These are phyloP conservation scores for Arctia plantaginis DNA, from an alignment of 2,888 invertebrate species.

Conservation along the genomic window DNA sequence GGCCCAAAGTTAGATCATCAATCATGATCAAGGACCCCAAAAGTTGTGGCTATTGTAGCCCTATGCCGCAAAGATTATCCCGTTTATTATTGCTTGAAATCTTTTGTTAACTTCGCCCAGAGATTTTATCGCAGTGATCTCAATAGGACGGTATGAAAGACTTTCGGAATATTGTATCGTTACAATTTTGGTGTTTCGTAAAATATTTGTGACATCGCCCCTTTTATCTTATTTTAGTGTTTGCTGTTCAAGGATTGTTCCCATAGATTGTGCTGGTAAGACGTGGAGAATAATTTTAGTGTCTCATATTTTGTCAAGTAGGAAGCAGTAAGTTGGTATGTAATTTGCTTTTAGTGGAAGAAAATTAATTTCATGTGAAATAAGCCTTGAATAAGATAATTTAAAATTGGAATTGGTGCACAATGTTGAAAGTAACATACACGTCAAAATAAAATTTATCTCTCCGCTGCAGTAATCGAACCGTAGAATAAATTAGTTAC, in stretches of 20 bases:
- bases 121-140: slow-evolving; percentile 47
- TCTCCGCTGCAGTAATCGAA: too few species aligned
- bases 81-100: slow-evolving; percentile 56
- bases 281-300: not conserved
- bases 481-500: too few species aligned
- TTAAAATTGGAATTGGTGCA: too few species aligned
- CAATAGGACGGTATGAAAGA: slow-evolving; percentile 29
- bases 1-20: slow-evolving; percentile 52
- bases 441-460: too few species aligned
- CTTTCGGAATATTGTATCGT: slow-evolving; percentile 23
- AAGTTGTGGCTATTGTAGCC: slow-evolving; percentile 56
- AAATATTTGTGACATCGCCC: slow-evolving; percentile 13
- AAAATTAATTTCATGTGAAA: not conserved
- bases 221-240: slow-evolving; percentile 14
- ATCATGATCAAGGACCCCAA: slow-evolving; percentile 57
- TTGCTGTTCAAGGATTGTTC: not conserved
- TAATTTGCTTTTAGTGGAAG: not conserved
- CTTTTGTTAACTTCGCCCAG: slow-evolving; percentile 51
- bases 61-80: slow-evolving; percentile 50
- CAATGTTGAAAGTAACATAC: too few species aligned
- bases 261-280: not conserved
- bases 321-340: not conserved
- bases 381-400: too few species aligned
- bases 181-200: slow-evolving; percentile 22
- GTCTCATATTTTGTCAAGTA: not conserved